Conservation (phyloP, 2,888 invertebrate genomes). For the Uropetala carovei region DNA sequence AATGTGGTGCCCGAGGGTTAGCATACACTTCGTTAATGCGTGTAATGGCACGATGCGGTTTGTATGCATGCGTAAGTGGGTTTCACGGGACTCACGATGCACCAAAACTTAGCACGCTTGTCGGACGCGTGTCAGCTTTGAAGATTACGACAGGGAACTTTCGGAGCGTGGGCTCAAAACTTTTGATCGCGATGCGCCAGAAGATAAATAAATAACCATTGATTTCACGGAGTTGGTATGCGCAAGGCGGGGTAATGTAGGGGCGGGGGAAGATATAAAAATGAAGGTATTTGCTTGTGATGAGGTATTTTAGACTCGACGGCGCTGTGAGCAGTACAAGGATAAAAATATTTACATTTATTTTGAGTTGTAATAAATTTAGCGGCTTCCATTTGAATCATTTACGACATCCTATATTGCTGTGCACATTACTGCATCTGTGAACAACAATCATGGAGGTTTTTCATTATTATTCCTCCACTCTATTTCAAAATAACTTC, state of each 20-base stretch:
- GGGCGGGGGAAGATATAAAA: background rate
- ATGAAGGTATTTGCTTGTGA: background rate
- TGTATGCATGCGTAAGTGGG: too few relatives aligned
- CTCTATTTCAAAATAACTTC: too few relatives aligned
- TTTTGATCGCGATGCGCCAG: constrained; percentile 6
- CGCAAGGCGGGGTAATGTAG: background rate
- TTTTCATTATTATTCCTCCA: too few relatives aligned
- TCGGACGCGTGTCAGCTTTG: background rate
- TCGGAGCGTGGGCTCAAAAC: constrained; percentile 9
- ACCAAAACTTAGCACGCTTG: too few relatives aligned
- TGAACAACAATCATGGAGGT: too few relatives aligned
- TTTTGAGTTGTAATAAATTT: too few relatives aligned
- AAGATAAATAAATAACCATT: constrained; percentile 3
- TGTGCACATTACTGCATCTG: too few relatives aligned
- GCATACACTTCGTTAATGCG: background rate
- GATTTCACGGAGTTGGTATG: constrained; percentile 10
- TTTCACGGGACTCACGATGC: too few relatives aligned
- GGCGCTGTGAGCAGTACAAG: background rate
- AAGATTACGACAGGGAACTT: background rate
- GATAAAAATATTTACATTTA: too few relatives aligned
- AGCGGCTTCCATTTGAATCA: too few relatives aligned
- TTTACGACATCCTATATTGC: too few relatives aligned
- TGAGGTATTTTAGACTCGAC: background rate
- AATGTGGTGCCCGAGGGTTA: background rate
- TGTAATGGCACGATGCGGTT: background rate